phyloP scores from a whole-genome alignment of 2,113 vertebrate genomes.

The Notiomystis cincta region DNA sequence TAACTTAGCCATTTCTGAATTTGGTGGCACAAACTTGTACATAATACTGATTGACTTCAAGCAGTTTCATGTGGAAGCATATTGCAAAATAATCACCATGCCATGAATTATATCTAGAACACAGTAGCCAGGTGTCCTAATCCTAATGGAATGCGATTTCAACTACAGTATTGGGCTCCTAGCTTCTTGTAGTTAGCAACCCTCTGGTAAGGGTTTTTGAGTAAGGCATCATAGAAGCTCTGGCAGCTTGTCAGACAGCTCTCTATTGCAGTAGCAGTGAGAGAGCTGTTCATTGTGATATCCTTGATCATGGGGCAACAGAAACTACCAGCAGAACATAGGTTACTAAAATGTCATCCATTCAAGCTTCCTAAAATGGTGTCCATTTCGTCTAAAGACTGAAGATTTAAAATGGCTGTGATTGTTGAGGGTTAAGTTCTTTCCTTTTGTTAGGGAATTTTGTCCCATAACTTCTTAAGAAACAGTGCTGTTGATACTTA shows the following conservation, averaged over 20 bases:
- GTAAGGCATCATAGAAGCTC: background rate
- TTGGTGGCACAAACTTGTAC: background rate
- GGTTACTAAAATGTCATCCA: background rate
- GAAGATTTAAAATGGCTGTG: background rate
- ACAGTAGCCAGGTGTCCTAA: background rate
- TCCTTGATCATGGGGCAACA: background rate
- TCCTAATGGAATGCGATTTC: background rate
- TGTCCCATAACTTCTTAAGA: no score
- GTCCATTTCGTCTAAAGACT: background rate
- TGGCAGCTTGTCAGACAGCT: background rate
- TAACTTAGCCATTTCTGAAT: background rate
- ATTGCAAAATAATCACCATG: background rate
- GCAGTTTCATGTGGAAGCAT: background rate
- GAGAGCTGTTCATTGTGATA: background rate
- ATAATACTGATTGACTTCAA: background rate
- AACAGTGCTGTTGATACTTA: no score
- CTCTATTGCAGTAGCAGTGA: background rate
- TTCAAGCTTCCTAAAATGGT: background rate
- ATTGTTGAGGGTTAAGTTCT: no score
- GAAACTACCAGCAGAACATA: background rate
- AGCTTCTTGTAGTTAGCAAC: background rate
- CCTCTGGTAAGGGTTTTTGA: background rate
- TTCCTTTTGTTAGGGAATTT: no score
- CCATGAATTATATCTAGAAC: background rate
- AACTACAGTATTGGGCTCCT: accelerated